These are phyloP conservation scores for Chelonus insularis DNA, from an alignment of 1,140 invertebrate genomes.

Conservation along the genomic window DNA sequence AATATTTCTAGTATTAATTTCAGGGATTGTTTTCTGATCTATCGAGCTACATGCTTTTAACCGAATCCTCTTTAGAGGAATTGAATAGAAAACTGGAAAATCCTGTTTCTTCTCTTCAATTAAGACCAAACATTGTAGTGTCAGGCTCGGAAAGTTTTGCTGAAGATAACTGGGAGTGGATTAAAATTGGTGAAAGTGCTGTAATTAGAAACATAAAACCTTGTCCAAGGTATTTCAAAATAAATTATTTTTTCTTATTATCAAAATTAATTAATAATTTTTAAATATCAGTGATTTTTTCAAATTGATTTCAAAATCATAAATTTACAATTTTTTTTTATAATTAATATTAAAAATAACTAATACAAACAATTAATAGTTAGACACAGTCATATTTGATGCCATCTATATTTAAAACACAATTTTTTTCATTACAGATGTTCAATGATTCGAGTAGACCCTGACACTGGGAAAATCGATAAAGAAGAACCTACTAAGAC, in stretches of 20 bases:
- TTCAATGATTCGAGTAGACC: constrained; percentile 40
- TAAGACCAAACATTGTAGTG: constrained; percentile 60
- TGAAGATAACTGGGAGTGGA: constrained; percentile 61
- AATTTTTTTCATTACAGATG: constrained; percentile 42
- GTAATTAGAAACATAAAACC: constrained; percentile 53
- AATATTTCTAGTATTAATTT: no score
- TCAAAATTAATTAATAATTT: no score
- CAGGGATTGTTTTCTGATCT: constrained; percentile 58
- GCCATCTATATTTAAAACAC: no score
- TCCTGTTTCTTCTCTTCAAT: constrained; percentile 47
- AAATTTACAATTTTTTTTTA: background rate
- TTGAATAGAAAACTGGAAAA: constrained; percentile 49
- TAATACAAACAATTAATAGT: no score
- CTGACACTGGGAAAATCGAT: constrained; percentile 36
- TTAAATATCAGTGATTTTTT: background rate
- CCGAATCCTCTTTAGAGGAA: constrained; percentile 50
- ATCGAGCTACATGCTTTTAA: constrained; percentile 56
- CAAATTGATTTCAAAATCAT: background rate
- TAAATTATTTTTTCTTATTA: no score
- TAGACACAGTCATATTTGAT: no score
- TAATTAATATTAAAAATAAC: no score
- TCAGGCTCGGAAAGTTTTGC: constrained; percentile 49
- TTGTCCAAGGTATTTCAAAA: constrained; percentile 47
- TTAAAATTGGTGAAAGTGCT: constrained; percentile 51
- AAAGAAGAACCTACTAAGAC: constrained; percentile 41